These are phyloP conservation scores for Cheilosia variabilis DNA, from an alignment of 2,888 invertebrate genomes.

Conservation along the genomic window DNA sequence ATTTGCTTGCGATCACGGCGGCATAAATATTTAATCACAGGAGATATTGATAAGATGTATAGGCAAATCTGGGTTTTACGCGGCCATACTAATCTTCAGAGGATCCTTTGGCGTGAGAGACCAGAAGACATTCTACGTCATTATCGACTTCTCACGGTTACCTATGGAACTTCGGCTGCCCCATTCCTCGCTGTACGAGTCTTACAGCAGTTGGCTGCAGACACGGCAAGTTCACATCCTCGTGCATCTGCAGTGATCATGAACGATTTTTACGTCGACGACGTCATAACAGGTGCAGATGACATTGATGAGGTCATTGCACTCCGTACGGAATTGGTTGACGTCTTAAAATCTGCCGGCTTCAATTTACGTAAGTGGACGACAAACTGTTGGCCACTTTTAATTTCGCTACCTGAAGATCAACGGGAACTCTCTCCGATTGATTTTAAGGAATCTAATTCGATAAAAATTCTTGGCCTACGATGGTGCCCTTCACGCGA, in stretches of 20 bases:
- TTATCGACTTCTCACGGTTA: conserved; percentile 17
- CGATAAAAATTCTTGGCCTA: conserved; percentile 10
- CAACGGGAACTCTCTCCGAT: not conserved
- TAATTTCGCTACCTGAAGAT: not conserved
- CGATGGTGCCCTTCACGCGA: no score
- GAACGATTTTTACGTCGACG: conserved; percentile 7
- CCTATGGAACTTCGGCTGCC: not conserved
- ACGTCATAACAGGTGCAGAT: conserved; percentile 1
- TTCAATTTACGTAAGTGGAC: no score
- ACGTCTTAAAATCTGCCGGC: no score
- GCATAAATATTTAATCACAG: conserved; percentile 39
- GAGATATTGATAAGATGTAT: conserved; percentile 65
- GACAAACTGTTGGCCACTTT: not conserved
- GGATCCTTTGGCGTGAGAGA: conserved; percentile 52
- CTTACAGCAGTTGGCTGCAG: conserved; percentile 64
- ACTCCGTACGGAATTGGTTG: no score
- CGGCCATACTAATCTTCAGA: conserved; percentile 42
- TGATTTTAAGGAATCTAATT: conserved; percentile 1
- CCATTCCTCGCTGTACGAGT: conserved; percentile 12
- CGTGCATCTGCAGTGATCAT: not conserved
- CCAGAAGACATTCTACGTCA: conserved; percentile 43
- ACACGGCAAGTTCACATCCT: conserved; percentile 9
- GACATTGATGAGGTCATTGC: not conserved
- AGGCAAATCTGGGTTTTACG: conserved; percentile 51
- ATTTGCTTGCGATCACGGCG: conserved; percentile 43